These are phyloP conservation scores for Enteromius unitaeniatus DNA, from an alignment of 2,797 vertebrate species.

Conservation along the genomic window DNA sequence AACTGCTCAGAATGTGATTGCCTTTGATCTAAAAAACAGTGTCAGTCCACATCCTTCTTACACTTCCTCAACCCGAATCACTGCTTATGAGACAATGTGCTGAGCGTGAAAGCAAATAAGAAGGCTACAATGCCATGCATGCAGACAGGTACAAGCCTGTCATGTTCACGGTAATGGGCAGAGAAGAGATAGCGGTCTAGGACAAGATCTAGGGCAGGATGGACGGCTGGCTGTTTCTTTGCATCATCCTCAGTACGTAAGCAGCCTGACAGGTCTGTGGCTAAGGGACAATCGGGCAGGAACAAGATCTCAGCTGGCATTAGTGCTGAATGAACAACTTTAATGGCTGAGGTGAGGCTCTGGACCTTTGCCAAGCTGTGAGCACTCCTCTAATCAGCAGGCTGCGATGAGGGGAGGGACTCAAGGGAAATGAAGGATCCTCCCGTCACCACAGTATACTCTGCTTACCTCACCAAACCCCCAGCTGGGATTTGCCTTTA, in stretches of 20 bases:
- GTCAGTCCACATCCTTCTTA: background rate
- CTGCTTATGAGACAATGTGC: slow-evolving; percentile 24
- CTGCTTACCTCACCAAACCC: slow-evolving; percentile 47
- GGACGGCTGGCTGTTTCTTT: slow-evolving; percentile 39
- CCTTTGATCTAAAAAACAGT: slow-evolving; percentile 29
- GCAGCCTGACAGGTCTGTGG: slow-evolving; percentile 23
- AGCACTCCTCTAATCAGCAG: slow-evolving; percentile 47
- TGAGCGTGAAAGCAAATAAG: slow-evolving; percentile 3
- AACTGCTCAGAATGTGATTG: slow-evolving; percentile 33
- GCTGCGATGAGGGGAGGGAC: slow-evolving; percentile 9
- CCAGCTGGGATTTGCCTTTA: slow-evolving; percentile 29
- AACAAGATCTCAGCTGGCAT: slow-evolving; percentile 41
- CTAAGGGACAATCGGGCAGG: slow-evolving; percentile 39
- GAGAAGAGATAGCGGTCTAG: slow-evolving; percentile 9
- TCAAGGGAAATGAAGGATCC: slow-evolving; percentile 49
- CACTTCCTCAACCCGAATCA: slow-evolving; percentile 12
- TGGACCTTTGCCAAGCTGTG: slow-evolving; percentile 45
- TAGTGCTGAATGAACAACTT: slow-evolving; percentile 47
- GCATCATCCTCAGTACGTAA: slow-evolving; percentile 12
- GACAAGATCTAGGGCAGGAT: slow-evolving; percentile 30
- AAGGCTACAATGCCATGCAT: background rate
- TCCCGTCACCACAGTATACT: slow-evolving; percentile 13
- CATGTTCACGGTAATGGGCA: background rate
- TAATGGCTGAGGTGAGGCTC: slow-evolving; percentile 46
- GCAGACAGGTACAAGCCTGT: slow-evolving; percentile 23